Percentiles rank a stretch among this genome's conserved stretches.
phyloP scores from a whole-genome alignment of 2,888 invertebrate genomes.

The Cephus pulcher region DNA sequence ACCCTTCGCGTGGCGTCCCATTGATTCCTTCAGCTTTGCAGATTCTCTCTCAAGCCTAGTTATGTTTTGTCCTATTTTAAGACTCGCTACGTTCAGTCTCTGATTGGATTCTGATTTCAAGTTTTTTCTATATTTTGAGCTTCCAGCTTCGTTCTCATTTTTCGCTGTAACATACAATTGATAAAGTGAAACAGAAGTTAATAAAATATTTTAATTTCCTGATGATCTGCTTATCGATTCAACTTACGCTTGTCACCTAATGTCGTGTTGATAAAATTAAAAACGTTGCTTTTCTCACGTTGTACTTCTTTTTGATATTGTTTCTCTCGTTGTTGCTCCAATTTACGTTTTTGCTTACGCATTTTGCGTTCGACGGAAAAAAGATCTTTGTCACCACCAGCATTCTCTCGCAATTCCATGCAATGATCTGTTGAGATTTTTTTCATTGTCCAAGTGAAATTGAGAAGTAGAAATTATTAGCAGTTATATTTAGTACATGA shows the following conservation, averaged over 20 bases:
- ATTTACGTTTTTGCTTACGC: slow-evolving; percentile 74
- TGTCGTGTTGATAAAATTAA: slow-evolving; percentile 81
- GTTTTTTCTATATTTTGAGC: slow-evolving; percentile 56
- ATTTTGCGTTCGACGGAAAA: slow-evolving; percentile 80
- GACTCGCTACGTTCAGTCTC: slow-evolving; percentile 79
- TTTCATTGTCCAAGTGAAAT: background rate
- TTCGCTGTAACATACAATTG: slow-evolving; percentile 32
- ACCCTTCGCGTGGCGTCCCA: slow-evolving; percentile 73
- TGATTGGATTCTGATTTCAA: slow-evolving; percentile 71
- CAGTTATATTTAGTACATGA: background rate
- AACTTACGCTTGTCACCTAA: slow-evolving; percentile 67
- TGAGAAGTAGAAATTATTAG: background rate
- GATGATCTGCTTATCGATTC: background rate
- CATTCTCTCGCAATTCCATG: slow-evolving; percentile 80
- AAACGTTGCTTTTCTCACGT: slow-evolving; percentile 75
- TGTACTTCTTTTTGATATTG: slow-evolving; percentile 75
- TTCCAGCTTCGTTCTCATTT: slow-evolving; percentile 38
- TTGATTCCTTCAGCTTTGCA: slow-evolving; percentile 73
- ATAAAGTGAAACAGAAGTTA: background rate
- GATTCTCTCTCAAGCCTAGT: slow-evolving; percentile 77
- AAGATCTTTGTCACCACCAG: slow-evolving; percentile 75
- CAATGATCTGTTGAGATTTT: slow-evolving; percentile 74
- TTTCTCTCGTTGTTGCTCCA: slow-evolving; percentile 73
- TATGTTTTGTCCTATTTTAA: slow-evolving; percentile 79
- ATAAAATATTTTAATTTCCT: background rate